phyloP scores from a whole-genome alignment of 2,797 vertebrate species.

The Jordanella pulchra region DNA sequence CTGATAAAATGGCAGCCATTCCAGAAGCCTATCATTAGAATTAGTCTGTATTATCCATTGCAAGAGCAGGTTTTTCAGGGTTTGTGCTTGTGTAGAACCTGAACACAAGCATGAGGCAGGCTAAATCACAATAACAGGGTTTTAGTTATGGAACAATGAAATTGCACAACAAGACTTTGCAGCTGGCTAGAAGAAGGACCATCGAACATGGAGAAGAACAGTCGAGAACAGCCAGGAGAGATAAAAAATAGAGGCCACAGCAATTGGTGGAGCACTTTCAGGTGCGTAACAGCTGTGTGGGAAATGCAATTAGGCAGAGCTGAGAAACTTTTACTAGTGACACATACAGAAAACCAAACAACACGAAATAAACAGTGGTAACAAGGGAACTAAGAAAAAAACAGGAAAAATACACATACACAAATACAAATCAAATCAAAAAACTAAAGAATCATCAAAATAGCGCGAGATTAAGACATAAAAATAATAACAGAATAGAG shows the following conservation, averaged over 20 bases:
- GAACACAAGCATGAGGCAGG: not conserved
- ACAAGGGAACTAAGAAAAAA: no score
- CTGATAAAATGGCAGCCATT: not conserved
- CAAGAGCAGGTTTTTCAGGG: not conserved
- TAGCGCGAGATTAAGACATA: no score
- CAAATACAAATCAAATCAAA: no score
- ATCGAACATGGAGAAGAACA: not conserved
- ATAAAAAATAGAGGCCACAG: not conserved
- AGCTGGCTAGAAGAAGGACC: not conserved
- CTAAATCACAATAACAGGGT: not conserved
- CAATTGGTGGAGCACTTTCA: no score
- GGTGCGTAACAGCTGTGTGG: no score
- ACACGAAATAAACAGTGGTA: no score
- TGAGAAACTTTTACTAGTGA: not conserved
- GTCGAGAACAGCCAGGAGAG: not conserved
- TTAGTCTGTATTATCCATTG: not conserved
- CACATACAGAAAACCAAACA: not conserved
- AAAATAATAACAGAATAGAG: no score
- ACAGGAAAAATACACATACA: no score
- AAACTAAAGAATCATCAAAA: no score
- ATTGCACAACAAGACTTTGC: not conserved
- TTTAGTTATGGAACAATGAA: not conserved
- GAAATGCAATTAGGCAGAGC: no score
- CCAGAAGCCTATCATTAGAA: no score
- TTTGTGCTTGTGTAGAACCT: not conserved